phyloP scores from a whole-genome alignment of 64 coral and sea anemone genomes.

The Actinia equina region DNA sequence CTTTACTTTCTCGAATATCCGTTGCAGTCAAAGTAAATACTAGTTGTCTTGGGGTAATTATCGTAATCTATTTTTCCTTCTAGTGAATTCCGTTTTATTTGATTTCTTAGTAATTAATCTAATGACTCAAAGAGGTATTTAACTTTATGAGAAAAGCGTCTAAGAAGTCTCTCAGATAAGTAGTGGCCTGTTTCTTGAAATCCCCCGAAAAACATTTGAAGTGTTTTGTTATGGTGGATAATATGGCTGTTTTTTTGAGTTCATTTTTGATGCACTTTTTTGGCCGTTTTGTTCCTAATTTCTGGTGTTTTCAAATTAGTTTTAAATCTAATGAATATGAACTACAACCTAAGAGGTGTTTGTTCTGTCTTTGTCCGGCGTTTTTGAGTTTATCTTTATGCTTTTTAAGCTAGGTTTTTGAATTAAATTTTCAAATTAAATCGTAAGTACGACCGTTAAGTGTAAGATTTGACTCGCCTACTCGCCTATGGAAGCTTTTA shows the following conservation, averaged over 20 bases:
- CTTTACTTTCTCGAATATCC: neutral
- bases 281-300: neutral
- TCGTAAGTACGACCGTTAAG: no score
- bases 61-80: neutral
- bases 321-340: neutral
- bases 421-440: no score
- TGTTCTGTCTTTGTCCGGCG: no score
- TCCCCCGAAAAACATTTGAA: neutral
- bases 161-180: neutral
- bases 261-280: neutral
- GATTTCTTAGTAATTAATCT: slow-evolving; percentile 1
- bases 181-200: neutral
- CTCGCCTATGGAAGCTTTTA: no score
- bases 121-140: neutral
- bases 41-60: neutral
- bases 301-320: neutral
- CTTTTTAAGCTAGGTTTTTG: no score
- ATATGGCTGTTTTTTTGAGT: neutral
- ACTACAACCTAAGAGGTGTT: no score
- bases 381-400: no score
- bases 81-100: slow-evolving; percentile 4
- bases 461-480: no score
- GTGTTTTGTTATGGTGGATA: slow-evolving; percentile 5
- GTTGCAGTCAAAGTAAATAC: neutral
- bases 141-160: neutral